Base-by-base conservation (phyloP, 2,797 vertebrate genomes). In the Eulemur mongoz region DNA sequence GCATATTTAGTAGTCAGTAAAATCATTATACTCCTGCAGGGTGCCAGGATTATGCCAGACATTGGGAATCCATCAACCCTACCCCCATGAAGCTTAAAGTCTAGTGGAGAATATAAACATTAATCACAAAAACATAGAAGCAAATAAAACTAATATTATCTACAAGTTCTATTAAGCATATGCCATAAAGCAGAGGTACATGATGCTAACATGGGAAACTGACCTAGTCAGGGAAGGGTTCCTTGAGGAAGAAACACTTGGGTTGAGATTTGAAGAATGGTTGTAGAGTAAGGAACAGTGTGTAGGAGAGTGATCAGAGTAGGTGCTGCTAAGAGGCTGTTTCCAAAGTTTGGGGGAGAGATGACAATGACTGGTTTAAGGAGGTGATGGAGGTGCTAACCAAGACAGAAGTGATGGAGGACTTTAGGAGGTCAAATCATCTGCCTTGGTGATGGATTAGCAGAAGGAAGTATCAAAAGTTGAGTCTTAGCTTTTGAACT, bases 401-500 rank as follows among this genome's bases (percentile, higher is more conserved):
- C 15, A 67, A 35, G 38, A 75, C 54, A 72, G 13, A 81, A 54
- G 27, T 69, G 57, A 48, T 75, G 25, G 73, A 40, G 32, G 32
- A 10, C 32, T 48, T 91, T 32, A 67, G 32, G 52, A 9, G n/a
- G 35, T 69, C 67, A 67, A 13, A 48, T 61, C 35, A 0, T 20
- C 18, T 57, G 67, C n/a, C 63, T 38, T 92, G 89, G 13, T 80
- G 45, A 38, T 48, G 22, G 57, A 18, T 86, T 45, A 87, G 67
- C 59, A 76, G 81, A 83, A 30, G 32, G 50, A 87, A 35, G n/a
- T 67, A 76, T 93, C 73, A 52, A 27, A 94, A 75, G 52, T 32
- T 82, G 35, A 83, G 27, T 70, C n/a, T 89, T 88, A 65, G 45
- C 65, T 94, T 90, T 96, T 89, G 22, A 73, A 73, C 79, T 79